phyloP scores from a whole-genome alignment of 2,113 vertebrate species.

The Eulacestoma nigropectus region DNA sequence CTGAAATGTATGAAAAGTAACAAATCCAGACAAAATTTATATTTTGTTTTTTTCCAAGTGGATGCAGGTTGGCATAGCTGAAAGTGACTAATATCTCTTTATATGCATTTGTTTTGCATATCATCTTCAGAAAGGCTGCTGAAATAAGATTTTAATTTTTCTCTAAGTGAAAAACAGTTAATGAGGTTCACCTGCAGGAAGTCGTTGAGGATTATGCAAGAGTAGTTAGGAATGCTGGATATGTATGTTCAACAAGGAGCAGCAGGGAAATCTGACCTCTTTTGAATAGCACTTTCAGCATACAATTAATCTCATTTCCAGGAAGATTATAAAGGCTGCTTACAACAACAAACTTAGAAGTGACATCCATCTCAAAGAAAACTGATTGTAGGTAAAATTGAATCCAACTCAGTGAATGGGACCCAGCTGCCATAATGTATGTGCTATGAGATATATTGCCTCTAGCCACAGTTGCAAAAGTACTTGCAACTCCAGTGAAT shows the following conservation, averaged over 20 bases:
- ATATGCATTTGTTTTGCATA: neutral
- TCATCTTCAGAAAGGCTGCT: neutral
- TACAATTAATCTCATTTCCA: neutral
- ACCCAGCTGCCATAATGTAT: neutral
- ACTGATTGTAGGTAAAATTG: neutral
- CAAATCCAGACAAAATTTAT: neutral
- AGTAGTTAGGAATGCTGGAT: neutral
- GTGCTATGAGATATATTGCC: neutral
- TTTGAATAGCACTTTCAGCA: neutral
- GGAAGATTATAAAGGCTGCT: neutral
- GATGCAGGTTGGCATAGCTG: fast-evolving
- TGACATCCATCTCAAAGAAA: neutral
- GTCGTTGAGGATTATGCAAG: neutral
- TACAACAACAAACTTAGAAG: neutral
- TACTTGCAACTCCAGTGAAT: neutral
- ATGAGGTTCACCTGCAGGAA: neutral
- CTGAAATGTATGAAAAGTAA: neutral
- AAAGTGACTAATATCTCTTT: neutral
- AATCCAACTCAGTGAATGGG: neutral
- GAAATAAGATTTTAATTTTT: neutral
- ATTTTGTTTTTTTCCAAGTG: neutral
- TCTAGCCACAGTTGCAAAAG: neutral
- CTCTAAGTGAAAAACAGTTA: neutral
- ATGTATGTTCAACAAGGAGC: neutral
- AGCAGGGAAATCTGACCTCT: neutral